Conservation (phyloP, 2,113 vertebrate genomes). For the Amphilophus citrinellus region DNA sequence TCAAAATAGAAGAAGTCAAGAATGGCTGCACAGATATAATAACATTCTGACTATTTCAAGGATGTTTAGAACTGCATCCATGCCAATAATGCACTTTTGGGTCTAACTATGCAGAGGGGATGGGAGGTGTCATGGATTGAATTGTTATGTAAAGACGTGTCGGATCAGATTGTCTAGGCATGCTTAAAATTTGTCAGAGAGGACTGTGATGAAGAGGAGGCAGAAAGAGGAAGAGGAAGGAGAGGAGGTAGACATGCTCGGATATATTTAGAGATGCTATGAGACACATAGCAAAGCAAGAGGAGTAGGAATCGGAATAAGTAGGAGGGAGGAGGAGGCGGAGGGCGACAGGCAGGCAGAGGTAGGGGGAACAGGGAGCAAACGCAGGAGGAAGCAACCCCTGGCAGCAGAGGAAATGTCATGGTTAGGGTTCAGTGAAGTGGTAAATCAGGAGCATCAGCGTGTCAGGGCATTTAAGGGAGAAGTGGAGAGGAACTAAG, state of each 20-base stretch:
- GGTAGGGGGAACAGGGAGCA: conserved; percentile 50
- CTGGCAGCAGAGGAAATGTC: conserved; percentile 77
- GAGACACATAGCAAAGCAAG: conserved; percentile 64
- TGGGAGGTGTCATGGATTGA: conserved; percentile 69
- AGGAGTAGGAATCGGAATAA: conserved; percentile 60
- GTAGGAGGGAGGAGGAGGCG: conserved; percentile 50
- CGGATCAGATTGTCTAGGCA: conserved; percentile 75
- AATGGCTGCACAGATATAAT: conserved; percentile 35
- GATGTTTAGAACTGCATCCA: conserved; percentile 56
- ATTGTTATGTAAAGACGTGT: conserved; percentile 81
- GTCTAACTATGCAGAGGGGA: conserved; percentile 42
- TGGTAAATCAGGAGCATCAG: conserved; percentile 80
- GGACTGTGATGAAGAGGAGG: conserved; percentile 68
- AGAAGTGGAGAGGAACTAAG: conserved; percentile 72
- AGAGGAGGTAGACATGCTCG: conserved; percentile 64
- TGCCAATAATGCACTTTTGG: conserved; percentile 67
- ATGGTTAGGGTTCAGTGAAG: conserved; percentile 78
- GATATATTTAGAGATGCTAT: conserved; percentile 78
- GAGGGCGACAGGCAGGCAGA: conserved; percentile 43
- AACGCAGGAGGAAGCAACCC: conserved; percentile 65
- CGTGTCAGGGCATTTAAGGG: conserved; percentile 75
- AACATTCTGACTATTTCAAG: conserved; percentile 47
- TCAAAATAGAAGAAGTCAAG: conserved; percentile 34
- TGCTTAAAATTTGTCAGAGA: conserved; percentile 77
- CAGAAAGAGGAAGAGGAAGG: conserved; percentile 61